Evolutionary conservation across 2,113 vertebrate species (phyloP), one percentile per base, ranked within the genome.

Genomic region (Sapayoa aenigma): DNA sequence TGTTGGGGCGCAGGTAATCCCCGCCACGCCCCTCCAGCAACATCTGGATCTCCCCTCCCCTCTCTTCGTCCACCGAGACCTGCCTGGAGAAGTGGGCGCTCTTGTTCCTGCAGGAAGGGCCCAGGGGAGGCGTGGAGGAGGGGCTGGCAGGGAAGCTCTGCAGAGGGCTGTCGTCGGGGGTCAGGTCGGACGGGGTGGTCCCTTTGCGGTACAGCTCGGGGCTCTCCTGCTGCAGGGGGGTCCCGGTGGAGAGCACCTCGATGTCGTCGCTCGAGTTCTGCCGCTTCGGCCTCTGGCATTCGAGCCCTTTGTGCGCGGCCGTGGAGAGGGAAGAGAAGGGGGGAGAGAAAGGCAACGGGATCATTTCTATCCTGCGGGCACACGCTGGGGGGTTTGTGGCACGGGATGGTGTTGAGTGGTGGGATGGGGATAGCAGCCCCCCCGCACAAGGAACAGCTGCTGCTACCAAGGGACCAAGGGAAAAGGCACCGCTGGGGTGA

Each of bases 151-250:
- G 98, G 67, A 98, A 98, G 93, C 99, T 99, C 94, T 98, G 98
- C 96, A 98, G 96, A 2, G 99, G 99, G 97, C 99, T 99, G 97
- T 99, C 98, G 0, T 99, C 99, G 0, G 99, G 99, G 20, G 98
- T 99, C 84, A 98, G 98, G 86, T 98, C 98, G 4, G 99, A 99
- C 5, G 99, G 99, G 10, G 99, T 99, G 78, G 99, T 99, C 79
- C 99, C 99, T 44, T 99, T 99, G 75, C 99, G 98, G 98, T 99
- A 99, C 94, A 99, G 98, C 97, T 99, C 99, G 1, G 99, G 99
- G 97, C 99, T 99, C 96, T 99, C 99, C 41, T 98, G 98, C 46
- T 97, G 98, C 50, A 98, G 96, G 9, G 98, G 98, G 0, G 98
- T 99, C 90, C 98, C 99, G 0, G 98, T 98, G 90, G 99, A 99